Conservation (phyloP, 2,113 vertebrate genomes). For the Muntiacus reevesi region DNA sequence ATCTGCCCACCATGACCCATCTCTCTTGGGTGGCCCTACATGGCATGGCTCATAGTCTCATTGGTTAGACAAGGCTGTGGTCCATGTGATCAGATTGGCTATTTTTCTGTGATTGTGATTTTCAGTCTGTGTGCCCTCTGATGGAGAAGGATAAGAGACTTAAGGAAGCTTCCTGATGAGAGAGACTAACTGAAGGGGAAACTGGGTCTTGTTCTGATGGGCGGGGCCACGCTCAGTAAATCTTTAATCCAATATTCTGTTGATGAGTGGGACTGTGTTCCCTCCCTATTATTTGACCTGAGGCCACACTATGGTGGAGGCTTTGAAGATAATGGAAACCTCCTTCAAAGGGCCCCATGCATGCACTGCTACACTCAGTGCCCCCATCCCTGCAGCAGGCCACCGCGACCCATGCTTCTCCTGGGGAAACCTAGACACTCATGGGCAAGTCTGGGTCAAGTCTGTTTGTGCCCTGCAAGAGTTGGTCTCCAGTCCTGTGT, state of each 20-base stretch:
- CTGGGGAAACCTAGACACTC: not conserved
- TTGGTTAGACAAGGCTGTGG: not conserved
- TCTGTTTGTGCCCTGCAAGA: not conserved
- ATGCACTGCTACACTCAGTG: not conserved
- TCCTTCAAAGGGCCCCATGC: not conserved
- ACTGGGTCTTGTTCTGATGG: not conserved
- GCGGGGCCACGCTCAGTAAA: not conserved
- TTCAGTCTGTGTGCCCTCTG: not conserved
- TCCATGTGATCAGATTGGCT: not conserved
- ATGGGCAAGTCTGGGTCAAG: not conserved
- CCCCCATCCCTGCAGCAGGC: not conserved
- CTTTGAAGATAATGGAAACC: not conserved
- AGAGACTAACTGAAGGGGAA: not conserved
- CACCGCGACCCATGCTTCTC: rapidly evolving
- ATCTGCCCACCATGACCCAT: rapidly evolving
- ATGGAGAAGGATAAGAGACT: not conserved
- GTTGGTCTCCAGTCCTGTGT: not conserved
- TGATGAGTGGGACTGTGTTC: not conserved
- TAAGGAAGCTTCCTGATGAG: not conserved
- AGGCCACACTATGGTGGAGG: not conserved
- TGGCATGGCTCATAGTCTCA: not conserved
- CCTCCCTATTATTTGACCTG: not conserved
- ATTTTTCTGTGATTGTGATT: not conserved
- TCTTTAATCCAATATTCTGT: not conserved
- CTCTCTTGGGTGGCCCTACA: not conserved